Evolutionary conservation across 2,113 vertebrate species (phyloP).

Genomic region (Rutilus rutilus): DNA sequence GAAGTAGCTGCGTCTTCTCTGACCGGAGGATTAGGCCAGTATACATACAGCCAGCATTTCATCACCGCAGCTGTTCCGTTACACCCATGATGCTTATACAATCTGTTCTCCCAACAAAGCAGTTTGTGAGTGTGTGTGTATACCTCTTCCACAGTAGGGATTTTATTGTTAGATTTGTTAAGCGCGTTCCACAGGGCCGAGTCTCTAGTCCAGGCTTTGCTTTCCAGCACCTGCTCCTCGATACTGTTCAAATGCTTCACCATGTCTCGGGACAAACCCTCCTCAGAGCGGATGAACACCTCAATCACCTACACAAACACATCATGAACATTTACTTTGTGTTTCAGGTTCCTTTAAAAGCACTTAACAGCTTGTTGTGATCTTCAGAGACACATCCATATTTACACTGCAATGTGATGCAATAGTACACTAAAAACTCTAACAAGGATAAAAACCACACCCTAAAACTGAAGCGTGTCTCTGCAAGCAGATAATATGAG

Average conservation of each 20-base stretch:
- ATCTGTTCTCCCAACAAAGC: background rate
- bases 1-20: no score
- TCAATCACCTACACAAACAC: constrained; percentile 86
- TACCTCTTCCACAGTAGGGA: constrained; percentile 96
- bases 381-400: background rate
- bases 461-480: background rate
- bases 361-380: background rate
- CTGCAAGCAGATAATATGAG: no score
- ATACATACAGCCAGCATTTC: no score
- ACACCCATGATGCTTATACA: background rate
- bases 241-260: constrained; percentile 96
- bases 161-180: constrained; percentile 78
- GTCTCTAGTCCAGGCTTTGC: constrained; percentile 84
- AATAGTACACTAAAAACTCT: constrained; percentile 9
- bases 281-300: constrained; percentile 95
- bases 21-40: no score
- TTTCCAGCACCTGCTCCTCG: constrained; percentile 96
- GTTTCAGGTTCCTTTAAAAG: background rate
- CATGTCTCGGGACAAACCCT: constrained; percentile 95
- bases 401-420: background rate
- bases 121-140: constrained; percentile 40
- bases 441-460: background rate
- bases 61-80: no score
- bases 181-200: constrained; percentile 89
- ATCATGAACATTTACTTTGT: background rate